Percentiles rank a stretch among this genome's conserved stretches.
phyloP scores from a whole-genome alignment of 2,888 invertebrate genomes.

The Falcaria lacertinaria region DNA sequence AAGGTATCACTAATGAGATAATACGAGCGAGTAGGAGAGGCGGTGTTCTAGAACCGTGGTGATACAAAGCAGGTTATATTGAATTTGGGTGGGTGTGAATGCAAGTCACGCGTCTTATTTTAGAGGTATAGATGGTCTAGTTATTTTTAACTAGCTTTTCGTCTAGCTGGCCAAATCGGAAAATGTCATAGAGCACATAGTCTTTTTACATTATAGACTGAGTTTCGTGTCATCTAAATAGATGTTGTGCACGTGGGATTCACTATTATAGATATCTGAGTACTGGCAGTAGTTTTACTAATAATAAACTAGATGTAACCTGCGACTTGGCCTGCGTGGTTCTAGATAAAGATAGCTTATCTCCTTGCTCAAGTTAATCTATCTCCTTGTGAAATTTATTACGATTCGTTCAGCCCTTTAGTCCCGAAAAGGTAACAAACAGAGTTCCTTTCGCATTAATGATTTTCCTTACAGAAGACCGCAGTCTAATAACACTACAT shows the following conservation, averaged over 20 bases:
- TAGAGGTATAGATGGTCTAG: conserved; percentile 10
- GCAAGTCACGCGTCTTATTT: conserved; percentile 26
- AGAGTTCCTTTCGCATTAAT: too few relatives aligned
- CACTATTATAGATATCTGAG: background rate
- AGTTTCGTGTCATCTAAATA: background rate
- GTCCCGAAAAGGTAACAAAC: too few relatives aligned
- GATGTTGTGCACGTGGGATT: background rate
- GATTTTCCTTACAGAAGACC: too few relatives aligned
- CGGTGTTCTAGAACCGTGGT: background rate
- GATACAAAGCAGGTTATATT: background rate
- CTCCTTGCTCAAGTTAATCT: too few relatives aligned
- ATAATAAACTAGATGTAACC: too few relatives aligned
- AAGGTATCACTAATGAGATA: conserved; percentile 11
- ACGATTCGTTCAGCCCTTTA: too few relatives aligned
- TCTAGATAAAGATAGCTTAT: too few relatives aligned
- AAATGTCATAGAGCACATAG: conserved; percentile 25
- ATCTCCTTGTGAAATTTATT: too few relatives aligned
- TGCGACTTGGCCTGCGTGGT: too few relatives aligned
- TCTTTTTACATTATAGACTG: conserved; percentile 25
- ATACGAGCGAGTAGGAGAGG: conserved; percentile 10
- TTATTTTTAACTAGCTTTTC: conserved; percentile 32
- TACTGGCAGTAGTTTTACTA: too few relatives aligned
- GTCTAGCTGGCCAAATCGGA: conserved; percentile 27
- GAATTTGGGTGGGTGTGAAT: conserved; percentile 7
- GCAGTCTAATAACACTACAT: too few relatives aligned